Evolutionary conservation across 1,140 invertebrate species (phyloP), one percentile per base, ranked within the genome.

Genomic region (Tetramorium simillimum): DNA sequence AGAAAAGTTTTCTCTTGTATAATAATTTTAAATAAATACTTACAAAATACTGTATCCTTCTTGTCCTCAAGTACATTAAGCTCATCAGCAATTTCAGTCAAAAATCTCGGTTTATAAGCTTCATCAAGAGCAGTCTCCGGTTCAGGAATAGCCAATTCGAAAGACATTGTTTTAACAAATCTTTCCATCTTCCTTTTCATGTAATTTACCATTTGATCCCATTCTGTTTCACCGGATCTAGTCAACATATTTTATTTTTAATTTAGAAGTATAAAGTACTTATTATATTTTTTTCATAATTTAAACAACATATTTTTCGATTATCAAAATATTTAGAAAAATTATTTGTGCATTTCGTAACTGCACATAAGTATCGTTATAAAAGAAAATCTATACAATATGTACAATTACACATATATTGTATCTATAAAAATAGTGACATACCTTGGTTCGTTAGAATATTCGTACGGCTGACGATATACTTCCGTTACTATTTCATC

Each of bases 51-150:
- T 43, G 96, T 96, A 91, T 97, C 97, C 86, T 97, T 97, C 93
- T 98, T 97, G 88, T 98, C 96, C 92, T 98, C 97, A 82, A 98
- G 96, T 1, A 97, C 96, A 91, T 98, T 97, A 4, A 98, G 96
- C 94, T 98, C 97, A 90, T 97, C 97, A 65, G 97, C 97, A 86
- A 98, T 98, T 91, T 98, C 97, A 87, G 98, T 97, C 28, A 98
- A 95, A 93, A 98, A 98, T 86, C 97, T 96, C 1, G 97, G 97
- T 1, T 97, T 96, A 88, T 97, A 97, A 37, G 97, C 95, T 16
- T 97, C 97, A 5, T 96, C 96, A 60, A 97, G 96, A 49, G 94
- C 94, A 3, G 96, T 97, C 2, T 97, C 95, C 75, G 97, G 96
- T 40, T 97, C 96, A 60, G 97, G 96, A 75, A 98, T 94, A 49